Evolutionary conservation across 2,888 invertebrate genomes (phyloP).

Genomic region (Rhorus exstirpatorius): DNA sequence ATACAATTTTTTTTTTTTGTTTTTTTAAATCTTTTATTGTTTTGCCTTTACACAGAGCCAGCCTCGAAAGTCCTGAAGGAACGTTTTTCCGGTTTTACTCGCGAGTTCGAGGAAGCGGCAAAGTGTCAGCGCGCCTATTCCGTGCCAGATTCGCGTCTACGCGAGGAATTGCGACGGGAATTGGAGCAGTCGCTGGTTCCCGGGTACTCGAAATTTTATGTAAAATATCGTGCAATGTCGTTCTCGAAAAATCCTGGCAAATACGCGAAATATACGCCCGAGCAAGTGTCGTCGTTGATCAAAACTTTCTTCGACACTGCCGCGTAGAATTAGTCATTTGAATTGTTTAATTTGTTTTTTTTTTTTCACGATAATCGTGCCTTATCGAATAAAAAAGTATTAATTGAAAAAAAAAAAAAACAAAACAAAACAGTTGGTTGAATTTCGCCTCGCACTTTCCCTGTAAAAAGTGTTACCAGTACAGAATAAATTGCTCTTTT

Average conservation of each 20-base stretch:
- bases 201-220: conserved; percentile 93
- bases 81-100: conserved; percentile 92
- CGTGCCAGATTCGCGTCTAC: conserved; percentile 96
- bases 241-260: conserved; percentile 98
- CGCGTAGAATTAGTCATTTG: conserved; percentile 87
- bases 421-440: background rate
- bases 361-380: background rate
- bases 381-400: conserved; percentile 8
- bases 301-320: conserved; percentile 97
- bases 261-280: conserved; percentile 96
- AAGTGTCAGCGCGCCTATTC: conserved; percentile 96
- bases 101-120: conserved; percentile 96
- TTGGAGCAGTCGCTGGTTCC: conserved; percentile 96
- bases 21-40: conserved; percentile 13
- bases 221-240: conserved; percentile 91
- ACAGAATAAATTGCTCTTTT: background rate
- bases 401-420: background rate
- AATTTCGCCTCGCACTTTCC: background rate
- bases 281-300: conserved; percentile 93
- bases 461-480: background rate
- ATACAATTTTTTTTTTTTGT: no score
- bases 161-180: conserved; percentile 95
- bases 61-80: conserved; percentile 83
- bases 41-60: conserved; percentile 86
- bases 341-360: background rate